Evolutionary conservation across 2,113 vertebrate genomes (phyloP), one percentile per base, ranked within the genome.

Genomic region (Ardeotis arabs): DNA sequence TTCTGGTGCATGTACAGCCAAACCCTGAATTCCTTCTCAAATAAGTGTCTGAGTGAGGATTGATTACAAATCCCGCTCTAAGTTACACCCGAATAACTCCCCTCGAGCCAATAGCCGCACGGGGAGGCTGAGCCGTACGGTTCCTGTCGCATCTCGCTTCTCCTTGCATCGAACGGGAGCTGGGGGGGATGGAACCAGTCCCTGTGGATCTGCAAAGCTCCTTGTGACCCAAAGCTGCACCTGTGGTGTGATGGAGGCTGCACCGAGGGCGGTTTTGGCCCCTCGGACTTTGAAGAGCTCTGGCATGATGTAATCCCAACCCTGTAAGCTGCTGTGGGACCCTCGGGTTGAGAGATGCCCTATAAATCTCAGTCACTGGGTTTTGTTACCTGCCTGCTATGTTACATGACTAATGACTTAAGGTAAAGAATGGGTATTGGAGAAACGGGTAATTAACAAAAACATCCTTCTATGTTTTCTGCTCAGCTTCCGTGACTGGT

Each of bases 391-490:
- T 96, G 95, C 89, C 81, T 31, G 45, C 70, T 94, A 9, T 87
- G 76, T 72, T 87, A 79, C 84, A 53, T 96, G 95, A 95, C 77
- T 95, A 93, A 96, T 96, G 96, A 47, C 87, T 89, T 53, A 68
- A 92, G 87, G 84, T 95, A 96, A 97, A 96, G 91, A 96, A 96
- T 94, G 89, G 77, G 66, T 53, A 49, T 28, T 63, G 87, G 58
- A 93, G 92, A 84, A 96, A 68, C 1, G 29, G 81, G 80, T 89
- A 96, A 95, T 96, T 95, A 96, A 97, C 95, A 94, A 92, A 91
- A 96, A 93, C 94, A 96, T 95, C 94, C 84, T 93, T 95, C 95
- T 85, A 74, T 95, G 91, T 87, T 95, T 97, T 96, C 94, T 96
- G 95, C 86, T 97, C 90, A 94, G 92, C 95, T 91, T 82, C 95